Conservation (phyloP, 1,140 invertebrate species). For the Zaprionus davidi region DNA sequence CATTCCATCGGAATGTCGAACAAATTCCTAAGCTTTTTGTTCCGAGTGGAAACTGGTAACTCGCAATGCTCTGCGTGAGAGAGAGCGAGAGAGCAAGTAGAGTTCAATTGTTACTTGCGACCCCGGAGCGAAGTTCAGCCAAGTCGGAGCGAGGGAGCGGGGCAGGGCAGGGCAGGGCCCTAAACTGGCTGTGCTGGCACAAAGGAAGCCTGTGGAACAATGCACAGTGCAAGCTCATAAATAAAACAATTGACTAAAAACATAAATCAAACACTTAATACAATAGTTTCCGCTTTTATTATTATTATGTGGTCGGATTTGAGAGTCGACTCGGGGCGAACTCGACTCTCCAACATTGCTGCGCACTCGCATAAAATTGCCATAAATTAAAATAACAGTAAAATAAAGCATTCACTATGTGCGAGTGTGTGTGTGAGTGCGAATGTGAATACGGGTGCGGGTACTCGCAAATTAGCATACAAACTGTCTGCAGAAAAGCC, state of each 20-base stretch:
- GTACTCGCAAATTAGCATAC: slow-evolving; percentile 77
- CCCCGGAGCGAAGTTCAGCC: slow-evolving; percentile 37
- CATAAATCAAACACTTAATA: slow-evolving; percentile 83
- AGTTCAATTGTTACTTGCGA: slow-evolving; percentile 50
- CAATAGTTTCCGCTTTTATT: slow-evolving; percentile 83
- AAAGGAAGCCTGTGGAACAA: slow-evolving; percentile 41
- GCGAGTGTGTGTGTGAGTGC: slow-evolving; percentile 6
- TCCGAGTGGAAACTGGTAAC: not conserved
- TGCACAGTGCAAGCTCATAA: slow-evolving; percentile 62
- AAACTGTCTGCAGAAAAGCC: slow-evolving; percentile 77
- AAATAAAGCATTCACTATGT: slow-evolving; percentile 62
- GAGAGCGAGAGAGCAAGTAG: slow-evolving; percentile 18
- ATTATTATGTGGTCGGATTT: slow-evolving; percentile 71
- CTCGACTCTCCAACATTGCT: slow-evolving; percentile 50
- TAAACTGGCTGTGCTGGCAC: slow-evolving; percentile 31
- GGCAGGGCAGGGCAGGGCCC: slow-evolving; percentile 1
- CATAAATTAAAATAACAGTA: slow-evolving; percentile 82
- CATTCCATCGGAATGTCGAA: slow-evolving; percentile 20
- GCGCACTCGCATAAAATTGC: slow-evolving; percentile 77
- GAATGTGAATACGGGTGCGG: slow-evolving; percentile 29
- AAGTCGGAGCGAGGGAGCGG: not conserved
- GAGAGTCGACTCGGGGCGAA: slow-evolving; percentile 6
- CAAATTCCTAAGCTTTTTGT: slow-evolving; percentile 36
- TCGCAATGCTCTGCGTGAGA: slow-evolving; percentile 11
- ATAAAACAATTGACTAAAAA: slow-evolving; percentile 80